Evolutionary conservation across 2,888 invertebrate genomes (phyloP).

Genomic region (Dioctria rufipes): DNA sequence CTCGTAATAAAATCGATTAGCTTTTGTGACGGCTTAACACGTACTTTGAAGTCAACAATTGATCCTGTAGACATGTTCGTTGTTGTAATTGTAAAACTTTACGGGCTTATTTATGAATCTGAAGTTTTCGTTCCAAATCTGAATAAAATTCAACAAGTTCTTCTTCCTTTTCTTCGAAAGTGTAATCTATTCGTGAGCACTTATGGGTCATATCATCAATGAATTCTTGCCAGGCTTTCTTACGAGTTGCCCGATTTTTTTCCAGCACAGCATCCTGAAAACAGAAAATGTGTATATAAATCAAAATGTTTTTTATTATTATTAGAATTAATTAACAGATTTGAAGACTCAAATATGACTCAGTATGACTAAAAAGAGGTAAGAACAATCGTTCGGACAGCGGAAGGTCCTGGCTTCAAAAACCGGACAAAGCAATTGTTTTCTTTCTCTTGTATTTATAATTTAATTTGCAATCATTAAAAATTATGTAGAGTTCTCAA

Average conservation of each 20-base stretch:
- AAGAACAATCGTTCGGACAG: too few species aligned
- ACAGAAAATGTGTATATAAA: conserved; percentile 41
- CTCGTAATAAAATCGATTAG: conserved; percentile 74
- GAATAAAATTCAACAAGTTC: conserved; percentile 82
- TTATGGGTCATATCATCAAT: conserved; percentile 84
- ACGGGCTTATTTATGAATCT: conserved; percentile 70
- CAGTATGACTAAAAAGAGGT: background rate
- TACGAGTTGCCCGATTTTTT: conserved; percentile 73
- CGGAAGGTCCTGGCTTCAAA: too few species aligned
- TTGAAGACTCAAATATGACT: background rate
- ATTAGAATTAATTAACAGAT: background rate
- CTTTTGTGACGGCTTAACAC: conserved; percentile 76
- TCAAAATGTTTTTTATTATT: background rate
- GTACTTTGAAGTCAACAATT: conserved; percentile 77
- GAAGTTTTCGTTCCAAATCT: conserved; percentile 82
- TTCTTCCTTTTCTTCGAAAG: conserved; percentile 85
- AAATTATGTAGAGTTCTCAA: background rate
- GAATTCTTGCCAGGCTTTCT: conserved; percentile 81
- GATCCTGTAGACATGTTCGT: conserved; percentile 72
- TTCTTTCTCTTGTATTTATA: too few species aligned
- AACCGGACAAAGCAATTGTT: too few species aligned
- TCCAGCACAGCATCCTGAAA: conserved; percentile 72
- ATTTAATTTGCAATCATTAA: too few species aligned
- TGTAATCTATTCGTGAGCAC: conserved; percentile 82
- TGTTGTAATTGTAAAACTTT: background rate